These are phyloP conservation scores for Vulpes ferrilata DNA, from an alignment of 2,113 vertebrate genomes.

Conservation along the genomic window DNA sequence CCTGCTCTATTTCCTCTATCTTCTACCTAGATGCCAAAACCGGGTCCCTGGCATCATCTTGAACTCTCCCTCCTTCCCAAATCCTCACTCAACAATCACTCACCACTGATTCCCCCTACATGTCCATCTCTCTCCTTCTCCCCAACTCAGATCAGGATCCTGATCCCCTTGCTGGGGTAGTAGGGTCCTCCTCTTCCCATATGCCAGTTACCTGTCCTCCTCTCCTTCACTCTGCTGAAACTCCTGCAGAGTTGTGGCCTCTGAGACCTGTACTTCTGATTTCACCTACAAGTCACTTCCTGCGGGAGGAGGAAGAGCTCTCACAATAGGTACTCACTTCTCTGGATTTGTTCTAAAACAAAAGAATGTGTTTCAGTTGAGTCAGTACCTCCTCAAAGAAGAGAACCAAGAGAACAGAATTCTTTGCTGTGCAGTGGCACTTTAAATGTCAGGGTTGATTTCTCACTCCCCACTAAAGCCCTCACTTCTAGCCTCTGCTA, in stretches of 20 bases:
- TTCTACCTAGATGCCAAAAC: not conserved
- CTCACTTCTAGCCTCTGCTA: not conserved
- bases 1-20: not conserved
- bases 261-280: not conserved
- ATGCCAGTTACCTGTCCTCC: accelerated
- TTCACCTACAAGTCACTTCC: not conserved
- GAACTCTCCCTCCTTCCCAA: not conserved
- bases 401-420: not conserved
- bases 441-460: not conserved
- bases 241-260: not conserved
- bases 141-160: not conserved
- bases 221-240: too few species aligned
- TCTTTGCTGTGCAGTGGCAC: not conserved
- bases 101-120: not conserved
- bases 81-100: too few species aligned
- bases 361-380: not conserved
- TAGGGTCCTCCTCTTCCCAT: not conserved
- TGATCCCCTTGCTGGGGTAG: accelerated
- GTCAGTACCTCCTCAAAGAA: not conserved
- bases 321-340: not conserved
- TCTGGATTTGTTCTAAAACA: not conserved
- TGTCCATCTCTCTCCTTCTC: accelerated
- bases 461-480: not conserved
- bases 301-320: not conserved
- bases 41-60: not conserved